Evolutionary conservation across 2,888 invertebrate species (phyloP), one percentile per base, ranked within the genome.

Genomic region (Xylophagus ater): DNA sequence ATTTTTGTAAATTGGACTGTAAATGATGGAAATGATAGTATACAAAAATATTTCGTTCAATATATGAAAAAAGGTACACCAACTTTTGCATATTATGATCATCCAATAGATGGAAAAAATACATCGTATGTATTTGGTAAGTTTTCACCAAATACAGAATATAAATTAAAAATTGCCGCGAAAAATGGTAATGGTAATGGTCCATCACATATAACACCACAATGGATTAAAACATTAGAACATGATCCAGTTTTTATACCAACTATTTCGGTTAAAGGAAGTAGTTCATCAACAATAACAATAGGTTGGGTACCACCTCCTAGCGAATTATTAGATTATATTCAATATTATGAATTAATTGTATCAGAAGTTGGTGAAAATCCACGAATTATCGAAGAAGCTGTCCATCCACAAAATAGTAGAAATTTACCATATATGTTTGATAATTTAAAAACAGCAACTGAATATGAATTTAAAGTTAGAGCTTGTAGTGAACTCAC

Each of bases 1-100:
- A 74, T 89, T 30, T 89, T 74, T 59, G 58, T 88, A 2, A 87
- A 86, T 56, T 88, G 88, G 87, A 86, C 84, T 0, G 72, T 84
- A 0, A 74, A 77, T 42, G 73, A 79, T 43, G 82, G 82, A 44
- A 87, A 88, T 55, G 76, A 77, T 35, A 75, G 76, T 0, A 70
- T 84, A 14, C 66, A 68, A 47, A 58, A 60, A 15, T 81, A 77
- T 53, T 66, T 68, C 40, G 61, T 82, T 10, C 68, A 71, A 53
- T 73, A 70, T 50, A 59, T 66, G 29, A 70, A 72, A 64, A 69
- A 70, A 48, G 70, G 69, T 33, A 68, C 69, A n/a, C 62, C 67
- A 18, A 60, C 62, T 4, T 78, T 75, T 67, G 63, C 67, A 17
- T 79, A 75, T 55, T 72, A 73, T 43, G 62, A 62, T 25, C 68